Percentiles rank a stretch among this genome's conserved stretches.
Evolutionary conservation across 2,888 invertebrate genomes (phyloP).

Genomic region (Homarus gammarus): DNA sequence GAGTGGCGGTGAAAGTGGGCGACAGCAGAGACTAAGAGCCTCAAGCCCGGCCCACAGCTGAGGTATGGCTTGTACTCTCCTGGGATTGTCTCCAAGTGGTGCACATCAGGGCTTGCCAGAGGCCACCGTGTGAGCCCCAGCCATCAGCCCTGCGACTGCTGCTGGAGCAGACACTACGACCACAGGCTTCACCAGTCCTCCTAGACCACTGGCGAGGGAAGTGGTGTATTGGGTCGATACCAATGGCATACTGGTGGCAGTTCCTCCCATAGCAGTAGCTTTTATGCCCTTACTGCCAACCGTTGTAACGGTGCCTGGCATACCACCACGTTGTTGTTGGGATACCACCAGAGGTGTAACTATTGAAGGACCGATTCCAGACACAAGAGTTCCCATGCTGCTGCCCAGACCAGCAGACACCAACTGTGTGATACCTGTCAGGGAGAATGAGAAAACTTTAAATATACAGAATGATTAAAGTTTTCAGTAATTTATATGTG

Average conservation of each 20-base stretch:
- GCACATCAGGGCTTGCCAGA: conserved; percentile 66
- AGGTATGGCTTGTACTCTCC: conserved; percentile 74
- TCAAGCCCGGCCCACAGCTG: conserved; percentile 56
- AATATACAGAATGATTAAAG: no score
- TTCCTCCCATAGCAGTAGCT: conserved; percentile 51
- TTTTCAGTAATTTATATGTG: no score
- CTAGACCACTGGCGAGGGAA: conserved; percentile 61
- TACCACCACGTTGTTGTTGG: conserved; percentile 67
- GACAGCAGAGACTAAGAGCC: conserved; percentile 32
- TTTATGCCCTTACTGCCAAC: conserved; percentile 63
- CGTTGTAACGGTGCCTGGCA: conserved; percentile 47
- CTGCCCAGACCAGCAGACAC: conserved; percentile 69
- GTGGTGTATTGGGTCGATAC: conserved; percentile 71
- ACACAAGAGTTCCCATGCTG: conserved; percentile 67
- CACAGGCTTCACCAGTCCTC: conserved; percentile 70
- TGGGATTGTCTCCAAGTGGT: conserved; percentile 63
- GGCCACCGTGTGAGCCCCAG: conserved; percentile 53
- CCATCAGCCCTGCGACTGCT: conserved; percentile 57
- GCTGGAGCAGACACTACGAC: conserved; percentile 71
- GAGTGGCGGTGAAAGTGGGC: conserved; percentile 53
- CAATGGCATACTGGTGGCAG: conserved; percentile 61
- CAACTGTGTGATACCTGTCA: conserved; percentile 72
- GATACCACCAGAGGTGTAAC: conserved; percentile 69
- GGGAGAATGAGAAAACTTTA: background rate
- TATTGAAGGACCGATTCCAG: conserved; percentile 61